A percentile compares a stretch with the other conserved stretches of the same genome.
phyloP scores from a whole-genome alignment of 2,888 invertebrate species.

The Drosophila merina region DNA sequence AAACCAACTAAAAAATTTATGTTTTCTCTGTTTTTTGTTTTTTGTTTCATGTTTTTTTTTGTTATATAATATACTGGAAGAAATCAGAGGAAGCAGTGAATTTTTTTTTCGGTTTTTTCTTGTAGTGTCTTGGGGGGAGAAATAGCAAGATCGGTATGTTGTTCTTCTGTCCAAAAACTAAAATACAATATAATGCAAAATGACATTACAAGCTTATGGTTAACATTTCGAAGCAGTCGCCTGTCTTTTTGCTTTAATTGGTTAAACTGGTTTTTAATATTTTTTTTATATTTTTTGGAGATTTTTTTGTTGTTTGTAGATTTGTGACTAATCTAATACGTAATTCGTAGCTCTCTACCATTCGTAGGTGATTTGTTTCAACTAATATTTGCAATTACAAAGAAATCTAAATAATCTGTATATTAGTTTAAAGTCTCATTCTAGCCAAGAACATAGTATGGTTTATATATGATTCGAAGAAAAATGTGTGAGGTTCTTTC shows the following conservation, averaged over 20 bases:
- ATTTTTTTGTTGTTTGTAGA: constrained; percentile 1
- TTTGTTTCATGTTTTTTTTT: background rate
- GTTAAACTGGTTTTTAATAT: background rate
- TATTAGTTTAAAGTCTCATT: constrained; percentile 7
- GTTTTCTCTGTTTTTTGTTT: constrained; percentile 3
- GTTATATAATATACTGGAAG: constrained; percentile 4
- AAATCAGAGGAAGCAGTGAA: constrained; percentile 6
- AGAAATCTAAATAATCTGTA: constrained; percentile 23
- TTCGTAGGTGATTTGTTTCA: constrained; percentile 11
- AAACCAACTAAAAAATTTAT: constrained; percentile 6
- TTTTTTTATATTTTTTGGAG: background rate
- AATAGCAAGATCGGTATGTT: constrained; percentile 1
- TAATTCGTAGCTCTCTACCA: constrained; percentile 15
- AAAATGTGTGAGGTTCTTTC: constrained; percentile 9
- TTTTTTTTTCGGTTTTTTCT: background rate
- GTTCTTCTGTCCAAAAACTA: constrained; percentile 7
- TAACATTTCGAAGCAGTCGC: background rate
- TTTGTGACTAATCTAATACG: constrained; percentile 6
- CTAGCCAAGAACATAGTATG: constrained; percentile 17
- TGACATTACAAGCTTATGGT: constrained; percentile 16
- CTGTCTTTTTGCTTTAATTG: constrained; percentile 2
- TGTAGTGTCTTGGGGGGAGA: background rate
- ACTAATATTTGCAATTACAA: constrained; percentile 11
- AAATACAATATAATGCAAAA: constrained; percentile 12
- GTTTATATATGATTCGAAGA: constrained; percentile 20